A percentile compares a stretch with the other conserved stretches of the same genome.
Evolutionary conservation across 2,797 vertebrate species (phyloP).

Genomic region (Onychomys arenicola): DNA sequence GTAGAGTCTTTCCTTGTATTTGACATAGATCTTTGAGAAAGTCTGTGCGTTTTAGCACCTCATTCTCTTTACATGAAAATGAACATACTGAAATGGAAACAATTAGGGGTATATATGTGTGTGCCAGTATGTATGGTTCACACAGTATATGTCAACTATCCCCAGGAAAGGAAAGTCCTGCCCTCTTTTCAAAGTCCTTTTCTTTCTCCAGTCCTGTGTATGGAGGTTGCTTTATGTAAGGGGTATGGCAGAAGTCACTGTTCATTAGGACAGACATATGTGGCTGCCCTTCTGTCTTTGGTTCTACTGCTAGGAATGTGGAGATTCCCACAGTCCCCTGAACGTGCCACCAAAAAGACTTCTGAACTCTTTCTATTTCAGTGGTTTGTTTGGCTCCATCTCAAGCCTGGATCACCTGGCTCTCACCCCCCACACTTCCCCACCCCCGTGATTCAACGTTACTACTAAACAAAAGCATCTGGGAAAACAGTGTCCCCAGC

Average conservation of each 20-base stretch:
- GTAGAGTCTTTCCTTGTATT: not conserved
- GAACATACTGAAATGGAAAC: not conserved
- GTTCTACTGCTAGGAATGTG: not conserved
- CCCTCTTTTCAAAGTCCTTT: not conserved
- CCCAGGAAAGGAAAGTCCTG: not conserved
- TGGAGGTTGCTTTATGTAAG: not conserved
- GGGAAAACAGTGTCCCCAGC: constrained; percentile 26
- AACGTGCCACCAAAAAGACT: not conserved
- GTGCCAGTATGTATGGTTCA: not conserved
- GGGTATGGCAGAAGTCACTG: not conserved
- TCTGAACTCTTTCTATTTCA: not conserved
- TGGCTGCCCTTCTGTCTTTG: not conserved
- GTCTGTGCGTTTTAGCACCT: not conserved
- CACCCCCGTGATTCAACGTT: not conserved
- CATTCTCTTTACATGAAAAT: not conserved
- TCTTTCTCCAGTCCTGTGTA: not conserved
- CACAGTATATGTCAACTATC: not conserved
- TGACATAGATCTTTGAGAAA: not conserved
- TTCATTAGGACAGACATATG: not conserved
- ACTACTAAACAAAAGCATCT: not conserved
- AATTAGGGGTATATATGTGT: not conserved
- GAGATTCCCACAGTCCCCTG: not conserved
- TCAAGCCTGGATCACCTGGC: not conserved
- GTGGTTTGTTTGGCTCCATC: not conserved
- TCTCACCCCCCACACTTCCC: not conserved